Evolutionary conservation across 2,797 vertebrate genomes (phyloP).

Genomic region (Poecilia gillii): DNA sequence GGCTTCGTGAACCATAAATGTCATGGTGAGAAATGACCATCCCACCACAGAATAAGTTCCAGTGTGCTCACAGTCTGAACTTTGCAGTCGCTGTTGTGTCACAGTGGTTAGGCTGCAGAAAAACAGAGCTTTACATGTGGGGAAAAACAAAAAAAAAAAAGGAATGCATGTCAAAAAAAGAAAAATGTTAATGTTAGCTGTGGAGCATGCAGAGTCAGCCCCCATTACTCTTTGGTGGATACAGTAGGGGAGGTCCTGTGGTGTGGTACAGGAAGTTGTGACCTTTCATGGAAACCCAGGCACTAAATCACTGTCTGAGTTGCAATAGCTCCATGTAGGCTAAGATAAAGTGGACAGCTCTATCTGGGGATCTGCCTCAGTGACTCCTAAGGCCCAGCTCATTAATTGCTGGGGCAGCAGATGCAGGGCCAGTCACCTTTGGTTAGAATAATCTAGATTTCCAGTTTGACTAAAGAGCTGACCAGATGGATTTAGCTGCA

Average conservation of each 20-base stretch:
- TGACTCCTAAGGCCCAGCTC: slow-evolving; percentile 76
- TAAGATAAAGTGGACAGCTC: slow-evolving; percentile 81
- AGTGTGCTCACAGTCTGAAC: background rate
- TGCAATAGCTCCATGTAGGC: slow-evolving; percentile 65
- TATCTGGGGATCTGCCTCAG: slow-evolving; percentile 79
- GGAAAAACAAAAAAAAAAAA: slow-evolving; percentile 12
- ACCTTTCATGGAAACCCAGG: slow-evolving; percentile 74
- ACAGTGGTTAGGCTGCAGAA: slow-evolving; percentile 3
- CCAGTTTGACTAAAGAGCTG: slow-evolving; percentile 63
- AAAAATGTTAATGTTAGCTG: slow-evolving; percentile 69
- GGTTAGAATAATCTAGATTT: slow-evolving; percentile 77
- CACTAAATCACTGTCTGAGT: slow-evolving; percentile 82
- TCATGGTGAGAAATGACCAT: slow-evolving; percentile 1
- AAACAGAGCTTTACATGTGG: slow-evolving; percentile 34
- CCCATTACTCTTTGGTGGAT: slow-evolving; percentile 69
- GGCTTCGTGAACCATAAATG: slow-evolving; percentile 11
- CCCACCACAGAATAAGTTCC: background rate
- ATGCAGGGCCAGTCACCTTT: slow-evolving; percentile 79
- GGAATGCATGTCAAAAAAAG: slow-evolving; percentile 54
- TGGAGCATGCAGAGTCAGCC: slow-evolving; percentile 63
- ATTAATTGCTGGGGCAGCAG: slow-evolving; percentile 79
- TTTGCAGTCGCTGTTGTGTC: slow-evolving; percentile 1
- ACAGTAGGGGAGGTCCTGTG: slow-evolving; percentile 70
- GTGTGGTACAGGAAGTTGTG: slow-evolving; percentile 72
- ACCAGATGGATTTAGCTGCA: slow-evolving; percentile 49